Evolutionary conservation across 1,140 invertebrate genomes (phyloP).

Genomic region (Micrasema minimum): DNA sequence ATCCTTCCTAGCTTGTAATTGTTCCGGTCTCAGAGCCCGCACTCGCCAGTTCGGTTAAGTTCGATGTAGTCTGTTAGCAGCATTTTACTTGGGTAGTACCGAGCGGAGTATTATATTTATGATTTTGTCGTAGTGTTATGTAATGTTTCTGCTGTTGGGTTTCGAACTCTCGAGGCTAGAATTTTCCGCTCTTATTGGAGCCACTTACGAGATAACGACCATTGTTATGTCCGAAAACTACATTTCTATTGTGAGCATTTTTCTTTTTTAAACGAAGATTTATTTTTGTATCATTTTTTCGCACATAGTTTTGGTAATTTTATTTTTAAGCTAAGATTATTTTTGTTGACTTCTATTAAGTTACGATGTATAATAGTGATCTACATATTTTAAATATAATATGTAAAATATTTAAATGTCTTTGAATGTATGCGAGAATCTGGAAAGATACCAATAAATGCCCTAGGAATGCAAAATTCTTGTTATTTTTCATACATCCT

Average conservation of each 20-base stretch:
- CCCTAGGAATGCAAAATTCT: constrained; percentile 38
- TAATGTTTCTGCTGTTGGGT: constrained; percentile 25
- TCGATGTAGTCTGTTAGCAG: constrained; percentile 18
- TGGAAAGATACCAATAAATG: constrained; percentile 40
- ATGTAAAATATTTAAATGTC: constrained; percentile 15
- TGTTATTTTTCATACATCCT: too few species aligned
- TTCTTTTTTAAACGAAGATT: constrained; percentile 21
- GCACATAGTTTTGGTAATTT: constrained; percentile 14
- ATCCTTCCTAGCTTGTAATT: constrained; percentile 25
- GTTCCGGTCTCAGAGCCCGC: constrained; percentile 20
- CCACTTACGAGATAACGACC: constrained; percentile 9
- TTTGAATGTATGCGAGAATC: constrained; percentile 22
- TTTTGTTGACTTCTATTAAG: constrained; percentile 24
- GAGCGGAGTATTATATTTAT: constrained; percentile 35
- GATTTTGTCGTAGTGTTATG: constrained; percentile 31
- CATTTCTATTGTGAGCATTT: constrained; percentile 26
- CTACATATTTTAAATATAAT: constrained; percentile 17
- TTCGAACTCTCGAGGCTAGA: constrained; percentile 14
- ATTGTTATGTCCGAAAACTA: constrained; percentile 22
- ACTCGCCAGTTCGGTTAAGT: constrained; percentile 29
- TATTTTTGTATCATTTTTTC: constrained; percentile 39
- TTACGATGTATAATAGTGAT: constrained; percentile 16
- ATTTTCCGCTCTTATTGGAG: constrained; percentile 28
- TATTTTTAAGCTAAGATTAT: constrained; percentile 31
- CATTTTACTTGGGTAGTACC: constrained; percentile 5